These are phyloP conservation scores for Rhagoletis zephyria DNA, from an alignment of 1,140 invertebrate species.

Conservation along the genomic window DNA sequence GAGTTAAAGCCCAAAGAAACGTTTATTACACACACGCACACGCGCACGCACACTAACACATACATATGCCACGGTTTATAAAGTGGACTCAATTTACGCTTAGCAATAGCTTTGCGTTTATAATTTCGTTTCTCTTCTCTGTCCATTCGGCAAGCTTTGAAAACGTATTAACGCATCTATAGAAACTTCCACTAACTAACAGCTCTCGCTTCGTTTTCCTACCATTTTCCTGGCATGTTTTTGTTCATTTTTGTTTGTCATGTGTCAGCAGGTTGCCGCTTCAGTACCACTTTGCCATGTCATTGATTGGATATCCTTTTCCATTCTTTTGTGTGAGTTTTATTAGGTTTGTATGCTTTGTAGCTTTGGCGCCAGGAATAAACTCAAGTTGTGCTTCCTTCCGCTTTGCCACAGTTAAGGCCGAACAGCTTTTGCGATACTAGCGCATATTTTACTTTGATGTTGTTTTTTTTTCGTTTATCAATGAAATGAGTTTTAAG, in stretches of 20 bases:
- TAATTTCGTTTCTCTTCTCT: not conserved
- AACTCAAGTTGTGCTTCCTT: conserved; percentile 8
- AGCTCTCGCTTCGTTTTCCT: not conserved
- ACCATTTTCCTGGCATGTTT: too few species aligned
- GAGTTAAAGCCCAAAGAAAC: not conserved
- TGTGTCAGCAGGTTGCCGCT: conserved; percentile 20
- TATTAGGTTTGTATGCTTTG: conserved; percentile 27
- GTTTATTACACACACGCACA: not conserved
- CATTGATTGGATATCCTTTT: conserved; percentile 8
- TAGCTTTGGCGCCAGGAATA: conserved; percentile 10
- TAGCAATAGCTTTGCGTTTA: not conserved
- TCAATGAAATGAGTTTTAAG: not conserved
- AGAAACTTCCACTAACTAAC: not conserved
- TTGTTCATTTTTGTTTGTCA: not conserved
- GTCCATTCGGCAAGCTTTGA: not conserved
- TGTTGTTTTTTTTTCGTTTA: not conserved
- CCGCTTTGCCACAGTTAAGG: not conserved
- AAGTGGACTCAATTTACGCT: too few species aligned
- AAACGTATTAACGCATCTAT: not conserved
- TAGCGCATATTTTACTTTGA: not conserved
- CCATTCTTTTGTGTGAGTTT: conserved; percentile 1
- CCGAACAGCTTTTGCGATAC: not conserved
- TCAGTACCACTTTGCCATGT: not conserved
- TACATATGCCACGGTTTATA: not conserved
- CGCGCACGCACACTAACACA: not conserved